Evolutionary conservation across 2,888 invertebrate genomes (phyloP).

Genomic region (Drosophila neonasuta): DNA sequence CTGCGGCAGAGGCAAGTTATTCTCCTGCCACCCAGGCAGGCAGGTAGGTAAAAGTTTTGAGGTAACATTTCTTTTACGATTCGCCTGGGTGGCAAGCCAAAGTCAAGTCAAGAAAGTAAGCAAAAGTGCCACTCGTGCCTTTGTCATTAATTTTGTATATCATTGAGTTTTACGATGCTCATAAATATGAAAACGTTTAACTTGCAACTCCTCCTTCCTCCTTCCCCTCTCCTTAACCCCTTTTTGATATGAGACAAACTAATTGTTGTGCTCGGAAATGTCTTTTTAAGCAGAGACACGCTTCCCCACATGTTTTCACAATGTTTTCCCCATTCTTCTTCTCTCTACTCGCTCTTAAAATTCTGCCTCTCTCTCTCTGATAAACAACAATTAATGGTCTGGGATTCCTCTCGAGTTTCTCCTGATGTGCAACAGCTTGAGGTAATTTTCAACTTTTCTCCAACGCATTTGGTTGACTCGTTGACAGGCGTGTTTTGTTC

Average conservation of each 20-base stretch:
- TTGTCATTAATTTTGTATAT: slow-evolving; percentile 80
- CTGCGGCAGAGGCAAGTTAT: slow-evolving; percentile 16
- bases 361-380: slow-evolving; percentile 30
- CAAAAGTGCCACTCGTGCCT: slow-evolving; percentile 62
- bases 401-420: slow-evolving; percentile 21
- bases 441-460: slow-evolving; percentile 77
- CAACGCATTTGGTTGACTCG: slow-evolving; percentile 45
- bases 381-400: slow-evolving; percentile 65
- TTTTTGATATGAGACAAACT: slow-evolving; percentile 74
- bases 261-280: slow-evolving; percentile 79
- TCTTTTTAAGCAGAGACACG: slow-evolving; percentile 72
- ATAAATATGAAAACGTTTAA: slow-evolving; percentile 81
- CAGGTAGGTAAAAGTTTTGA: slow-evolving; percentile 62
- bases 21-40: slow-evolving; percentile 2
- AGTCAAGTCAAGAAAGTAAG: slow-evolving; percentile 57
- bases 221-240: background rate
- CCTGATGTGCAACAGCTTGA: slow-evolving; percentile 79
- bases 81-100: slow-evolving; percentile 61
- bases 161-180: slow-evolving; percentile 81
- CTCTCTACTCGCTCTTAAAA: background rate
- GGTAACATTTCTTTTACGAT: slow-evolving; percentile 75
- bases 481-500: slow-evolving; percentile 64
- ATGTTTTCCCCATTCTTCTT: slow-evolving; percentile 43
- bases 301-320: slow-evolving; percentile 72
- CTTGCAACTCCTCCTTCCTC: slow-evolving; percentile 41